Percentiles rank a stretch among this genome's conserved stretches.
Conservation (phyloP, 2,113 vertebrate species). For the Callospermophilus lateralis region DNA sequence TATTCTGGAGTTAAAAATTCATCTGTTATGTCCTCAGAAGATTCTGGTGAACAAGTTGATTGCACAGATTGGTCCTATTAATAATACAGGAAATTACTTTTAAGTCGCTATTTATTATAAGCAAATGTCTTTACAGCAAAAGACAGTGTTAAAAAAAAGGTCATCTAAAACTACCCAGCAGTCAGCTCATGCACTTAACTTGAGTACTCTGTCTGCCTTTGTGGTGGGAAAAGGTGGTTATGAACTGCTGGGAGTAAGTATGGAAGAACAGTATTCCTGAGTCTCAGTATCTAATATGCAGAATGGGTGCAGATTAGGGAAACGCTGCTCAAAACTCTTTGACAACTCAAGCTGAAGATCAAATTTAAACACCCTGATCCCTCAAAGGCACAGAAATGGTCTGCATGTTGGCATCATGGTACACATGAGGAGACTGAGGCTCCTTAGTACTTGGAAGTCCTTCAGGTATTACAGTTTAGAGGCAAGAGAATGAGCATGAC, state of each 20-base stretch:
- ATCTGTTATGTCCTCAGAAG: constrained; percentile 79
- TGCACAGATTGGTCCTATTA: constrained; percentile 69
- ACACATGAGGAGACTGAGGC: neutral
- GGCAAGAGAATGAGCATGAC: neutral
- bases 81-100: constrained; percentile 69
- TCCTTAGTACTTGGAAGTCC: neutral
- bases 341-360: neutral
- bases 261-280: neutral
- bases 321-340: neutral
- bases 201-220: neutral
- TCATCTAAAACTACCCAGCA: neutral
- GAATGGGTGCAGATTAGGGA: neutral
- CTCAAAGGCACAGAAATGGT: neutral
- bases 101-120: constrained; percentile 45
- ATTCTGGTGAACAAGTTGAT: constrained; percentile 67
- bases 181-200: neutral
- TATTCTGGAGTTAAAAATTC: constrained; percentile 85
- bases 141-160: neutral
- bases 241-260: neutral
- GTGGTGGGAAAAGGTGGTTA: neutral
- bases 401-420: neutral
- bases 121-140: neutral
- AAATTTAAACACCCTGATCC: neutral
- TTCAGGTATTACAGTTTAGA: neutral
- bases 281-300: neutral